Evolutionary conservation across 1,140 invertebrate genomes (phyloP).

Genomic region (Popillia japonica): DNA sequence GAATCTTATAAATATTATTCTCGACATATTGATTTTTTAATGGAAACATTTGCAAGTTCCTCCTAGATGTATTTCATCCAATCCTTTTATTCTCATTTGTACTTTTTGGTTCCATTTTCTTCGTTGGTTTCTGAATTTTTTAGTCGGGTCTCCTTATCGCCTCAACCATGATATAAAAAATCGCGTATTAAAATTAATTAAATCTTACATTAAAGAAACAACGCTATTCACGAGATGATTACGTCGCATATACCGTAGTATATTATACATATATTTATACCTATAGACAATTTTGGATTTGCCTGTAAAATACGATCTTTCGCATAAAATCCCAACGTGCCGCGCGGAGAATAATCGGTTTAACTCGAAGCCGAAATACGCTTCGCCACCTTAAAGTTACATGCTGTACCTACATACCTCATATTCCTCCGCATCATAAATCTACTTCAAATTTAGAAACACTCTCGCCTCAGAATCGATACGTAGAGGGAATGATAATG

Average conservation of each 20-base stretch:
- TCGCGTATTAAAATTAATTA: too few species aligned
- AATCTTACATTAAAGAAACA: too few species aligned
- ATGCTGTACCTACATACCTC: neutral
- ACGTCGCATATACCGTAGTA: neutral
- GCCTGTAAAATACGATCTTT: neutral
- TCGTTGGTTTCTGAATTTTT: too few species aligned
- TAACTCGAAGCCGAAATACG: neutral
- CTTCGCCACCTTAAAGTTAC: constrained; percentile 4
- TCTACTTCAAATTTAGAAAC: constrained; percentile 22
- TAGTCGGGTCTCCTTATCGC: too few species aligned
- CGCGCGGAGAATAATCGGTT: constrained; percentile 6
- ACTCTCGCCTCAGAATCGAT: constrained; percentile 11
- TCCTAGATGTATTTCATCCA: too few species aligned
- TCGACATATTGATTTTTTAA: too few species aligned
- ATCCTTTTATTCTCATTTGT: too few species aligned
- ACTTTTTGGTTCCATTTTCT: too few species aligned
- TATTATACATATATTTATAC: neutral
- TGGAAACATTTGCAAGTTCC: too few species aligned
- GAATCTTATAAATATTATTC: too few species aligned
- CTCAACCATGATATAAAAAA: too few species aligned
- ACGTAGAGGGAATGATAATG: constrained; percentile 18
- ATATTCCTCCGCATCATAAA: constrained; percentile 7
- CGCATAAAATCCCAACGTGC: neutral
- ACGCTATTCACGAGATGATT: too few species aligned
- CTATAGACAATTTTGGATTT: neutral